phyloP scores from a whole-genome alignment of 2,797 vertebrate species.

The Pseudochirops cupreus region DNA sequence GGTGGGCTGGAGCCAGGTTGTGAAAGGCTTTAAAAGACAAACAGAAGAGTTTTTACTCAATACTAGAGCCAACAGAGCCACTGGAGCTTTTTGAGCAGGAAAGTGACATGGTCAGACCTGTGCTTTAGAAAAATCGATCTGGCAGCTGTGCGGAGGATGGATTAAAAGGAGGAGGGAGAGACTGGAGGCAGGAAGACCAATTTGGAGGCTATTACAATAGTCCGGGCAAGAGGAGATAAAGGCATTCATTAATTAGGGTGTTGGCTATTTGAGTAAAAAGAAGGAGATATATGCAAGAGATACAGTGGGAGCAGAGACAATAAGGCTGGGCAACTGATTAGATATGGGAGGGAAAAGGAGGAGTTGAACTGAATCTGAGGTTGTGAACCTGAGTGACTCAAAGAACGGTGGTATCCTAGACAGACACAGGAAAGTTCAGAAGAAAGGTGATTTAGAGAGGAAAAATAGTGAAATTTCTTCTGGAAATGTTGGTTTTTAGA shows the following conservation, averaged over 20 bases:
- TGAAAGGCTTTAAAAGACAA: background rate
- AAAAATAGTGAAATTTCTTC: background rate
- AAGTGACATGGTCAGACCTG: background rate
- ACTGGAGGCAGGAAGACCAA: background rate
- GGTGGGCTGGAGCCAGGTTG: background rate
- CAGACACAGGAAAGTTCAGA: background rate
- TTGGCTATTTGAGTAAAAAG: background rate
- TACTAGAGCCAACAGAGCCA: background rate
- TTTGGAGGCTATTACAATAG: background rate
- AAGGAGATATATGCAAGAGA: background rate
- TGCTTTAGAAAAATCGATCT: background rate
- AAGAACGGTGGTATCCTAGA: background rate
- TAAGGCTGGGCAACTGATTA: background rate
- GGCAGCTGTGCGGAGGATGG: background rate
- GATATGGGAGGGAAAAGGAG: background rate
- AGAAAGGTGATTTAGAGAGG: background rate
- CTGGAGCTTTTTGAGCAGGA: background rate
- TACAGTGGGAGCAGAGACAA: background rate
- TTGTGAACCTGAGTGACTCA: background rate
- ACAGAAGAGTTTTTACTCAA: background rate
- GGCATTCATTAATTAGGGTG: background rate
- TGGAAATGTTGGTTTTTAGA: background rate
- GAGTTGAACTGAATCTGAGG: background rate
- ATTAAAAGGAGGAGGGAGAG: background rate
- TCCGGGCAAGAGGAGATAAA: background rate